Base-by-base conservation (phyloP, 2,797 vertebrate genomes). In the Threskiornis aethiopicus region DNA sequence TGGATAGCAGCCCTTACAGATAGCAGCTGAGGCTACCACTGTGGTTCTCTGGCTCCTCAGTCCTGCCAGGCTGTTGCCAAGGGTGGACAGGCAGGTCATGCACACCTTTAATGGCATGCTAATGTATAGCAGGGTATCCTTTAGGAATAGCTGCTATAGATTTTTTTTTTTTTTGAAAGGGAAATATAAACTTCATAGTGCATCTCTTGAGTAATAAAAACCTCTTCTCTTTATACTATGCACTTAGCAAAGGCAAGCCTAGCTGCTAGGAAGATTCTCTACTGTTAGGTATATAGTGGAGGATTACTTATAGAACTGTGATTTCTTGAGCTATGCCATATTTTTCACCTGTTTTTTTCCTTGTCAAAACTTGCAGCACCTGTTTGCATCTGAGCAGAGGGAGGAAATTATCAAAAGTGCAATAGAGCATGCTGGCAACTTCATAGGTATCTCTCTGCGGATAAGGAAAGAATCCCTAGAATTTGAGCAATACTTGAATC, bases 391-490 rank as follows among this genome's bases (percentile, higher is more conserved):
- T 11, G 99, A 99, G 96, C 98, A 99, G 94, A 98, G 99, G 72
- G 99, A 99, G 62, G 99, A 99, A 75, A 99, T 99, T 94, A 99
- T 99, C 96, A 99, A 99, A 97, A 99, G 99, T 77, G 99, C 99
- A 94, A 99, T 99, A 85, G 99, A 99, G 69, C 99, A 99, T 70
- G 99, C 99, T 31, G 99, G 99, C 85, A 99, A 99, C 98, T 99
- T 98, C 92, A 99, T 99, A 72, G 99, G 99, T 69, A 99, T 99
- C 95, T 99, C 97, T 54, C 97, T 99, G 84, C 98, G 99, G 7
- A 97, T 99, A 94, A 98, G 99, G 86, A 99, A 99, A 90, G 99
- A 99, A 41, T 95, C 98, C 16, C 97, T 99, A 96, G 99, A 98
- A 88, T 99, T 99, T 78, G 99, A 99, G 93, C 97, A 97, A n/a